phyloP scores from a whole-genome alignment of 2,888 invertebrate species.

The Acrobasis suavella region DNA sequence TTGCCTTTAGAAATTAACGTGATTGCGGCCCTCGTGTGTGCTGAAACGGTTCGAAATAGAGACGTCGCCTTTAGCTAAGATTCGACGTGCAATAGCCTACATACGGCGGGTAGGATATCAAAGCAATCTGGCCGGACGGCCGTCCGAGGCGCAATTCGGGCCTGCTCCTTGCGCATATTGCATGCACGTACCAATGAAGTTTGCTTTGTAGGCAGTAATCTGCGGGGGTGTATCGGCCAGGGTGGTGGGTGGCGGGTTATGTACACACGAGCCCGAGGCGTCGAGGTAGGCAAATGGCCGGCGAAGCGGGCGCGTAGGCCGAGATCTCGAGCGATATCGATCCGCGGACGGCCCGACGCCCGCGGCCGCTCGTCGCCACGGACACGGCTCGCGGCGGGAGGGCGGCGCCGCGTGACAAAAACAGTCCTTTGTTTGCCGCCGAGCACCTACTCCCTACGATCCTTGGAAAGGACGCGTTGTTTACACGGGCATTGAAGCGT shows the following conservation, averaged over 20 bases:
- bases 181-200: constrained; percentile 82
- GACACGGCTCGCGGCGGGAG: constrained; percentile 67
- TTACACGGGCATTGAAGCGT: constrained; percentile 42
- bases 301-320: constrained; percentile 78
- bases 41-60: constrained; percentile 49
- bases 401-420: constrained; percentile 74
- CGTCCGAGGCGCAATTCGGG: constrained; percentile 72
- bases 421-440: constrained; percentile 78
- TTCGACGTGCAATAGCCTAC: constrained; percentile 62
- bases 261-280: constrained; percentile 81
- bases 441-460: constrained; percentile 41
- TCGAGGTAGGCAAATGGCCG: constrained; percentile 82
- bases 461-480: constrained; percentile 40
- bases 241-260: constrained; percentile 77
- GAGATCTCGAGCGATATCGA: constrained; percentile 80
- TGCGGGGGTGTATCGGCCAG: constrained; percentile 73
- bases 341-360: constrained; percentile 64
- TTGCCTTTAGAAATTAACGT: constrained; percentile 63
- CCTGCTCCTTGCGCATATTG: constrained; percentile 80
- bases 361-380: constrained; percentile 70
- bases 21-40: constrained; percentile 52
- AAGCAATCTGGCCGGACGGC: constrained; percentile 68
- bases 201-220: constrained; percentile 83
- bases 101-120: constrained; percentile 67
- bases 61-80: constrained; percentile 60